Conservation (phyloP, 2,113 vertebrate genomes). For the Mirza zaza region DNA sequence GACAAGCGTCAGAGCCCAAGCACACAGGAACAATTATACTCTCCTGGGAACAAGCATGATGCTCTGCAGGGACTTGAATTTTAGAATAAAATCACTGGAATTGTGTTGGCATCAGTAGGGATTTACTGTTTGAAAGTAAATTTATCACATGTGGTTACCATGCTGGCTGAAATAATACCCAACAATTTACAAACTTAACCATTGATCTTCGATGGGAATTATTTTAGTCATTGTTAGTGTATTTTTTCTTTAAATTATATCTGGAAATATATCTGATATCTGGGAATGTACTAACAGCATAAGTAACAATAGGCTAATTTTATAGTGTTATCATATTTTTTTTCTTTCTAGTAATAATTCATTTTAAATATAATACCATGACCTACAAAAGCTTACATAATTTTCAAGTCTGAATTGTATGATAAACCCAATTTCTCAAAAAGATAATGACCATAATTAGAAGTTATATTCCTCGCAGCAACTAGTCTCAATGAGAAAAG, state of each 20-base stretch:
- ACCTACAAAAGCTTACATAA: neutral
- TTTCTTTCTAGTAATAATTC: neutral
- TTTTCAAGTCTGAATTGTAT: neutral
- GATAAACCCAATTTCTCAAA: neutral
- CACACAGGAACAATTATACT: constrained; percentile 19
- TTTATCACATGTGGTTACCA: neutral
- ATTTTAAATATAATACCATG: neutral
- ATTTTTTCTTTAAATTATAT: neutral
- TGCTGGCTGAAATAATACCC: neutral
- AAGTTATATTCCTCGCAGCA: neutral
- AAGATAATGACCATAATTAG: neutral
- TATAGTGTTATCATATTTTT: neutral
- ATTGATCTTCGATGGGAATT: neutral
- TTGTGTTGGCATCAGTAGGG: neutral
- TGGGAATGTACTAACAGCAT: neutral
- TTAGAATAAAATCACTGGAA: constrained; percentile 47
- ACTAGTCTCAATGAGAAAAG: neutral
- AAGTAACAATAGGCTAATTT: neutral
- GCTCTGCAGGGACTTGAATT: constrained; percentile 14
- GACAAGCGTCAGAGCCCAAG: constrained; percentile 9
- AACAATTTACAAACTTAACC: neutral
- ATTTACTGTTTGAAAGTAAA: neutral
- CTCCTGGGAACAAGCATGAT: neutral
- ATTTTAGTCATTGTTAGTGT: neutral
- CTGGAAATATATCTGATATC: neutral